Evolutionary conservation across 2,888 invertebrate species (phyloP), one percentile per base, ranked within the genome.

Genomic region (Leucophenga montana): DNA sequence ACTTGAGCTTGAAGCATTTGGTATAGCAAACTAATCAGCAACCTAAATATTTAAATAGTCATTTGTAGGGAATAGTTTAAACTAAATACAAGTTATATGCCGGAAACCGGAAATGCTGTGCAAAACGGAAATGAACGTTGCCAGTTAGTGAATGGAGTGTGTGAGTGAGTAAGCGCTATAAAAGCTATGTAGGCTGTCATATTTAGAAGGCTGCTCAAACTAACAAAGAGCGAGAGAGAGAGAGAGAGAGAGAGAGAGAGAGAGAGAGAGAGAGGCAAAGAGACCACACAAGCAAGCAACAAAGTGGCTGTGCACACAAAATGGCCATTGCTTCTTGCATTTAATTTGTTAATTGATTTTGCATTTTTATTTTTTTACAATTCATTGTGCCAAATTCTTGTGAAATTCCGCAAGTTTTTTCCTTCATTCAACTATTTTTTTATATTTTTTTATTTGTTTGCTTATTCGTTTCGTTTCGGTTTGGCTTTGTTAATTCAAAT

Each of bases 401-500:
- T 14, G 3, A 8, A 13, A 20, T 20, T 13, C 18, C 13, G 3
- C 31, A 14, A 31, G 57, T 16, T 27, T 20, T 31, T 22, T 14
- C 22, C 22, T 22, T 27, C 22, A 20, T 22, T 56, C 18, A 6
- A 13, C n/a, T 44, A 39, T 13, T 14, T 39, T 44, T 64, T 64
- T 64, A 22, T 61, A 39, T 61, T n/a, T 33, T 61, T 61, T 61
- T 48, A 8, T 48, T 3, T 64, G 18, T 64, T 50, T 83, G 77
- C 81, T 81, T 81, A 77, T 79, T 80, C 73, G 78, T 67, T 77
- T 73, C 82, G 69, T 39, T 18, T 16, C 48, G 62, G 70, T 59
- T 48, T 27, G 39, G 50, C 50, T 50, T 70, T 71, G 71, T 78
- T 77, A 78, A 73, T 74, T 77, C 78, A 79, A 81, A 79, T 74